These are phyloP conservation scores for Latrodectus elegans DNA, from an alignment of 2,888 invertebrate genomes.

Conservation along the genomic window DNA sequence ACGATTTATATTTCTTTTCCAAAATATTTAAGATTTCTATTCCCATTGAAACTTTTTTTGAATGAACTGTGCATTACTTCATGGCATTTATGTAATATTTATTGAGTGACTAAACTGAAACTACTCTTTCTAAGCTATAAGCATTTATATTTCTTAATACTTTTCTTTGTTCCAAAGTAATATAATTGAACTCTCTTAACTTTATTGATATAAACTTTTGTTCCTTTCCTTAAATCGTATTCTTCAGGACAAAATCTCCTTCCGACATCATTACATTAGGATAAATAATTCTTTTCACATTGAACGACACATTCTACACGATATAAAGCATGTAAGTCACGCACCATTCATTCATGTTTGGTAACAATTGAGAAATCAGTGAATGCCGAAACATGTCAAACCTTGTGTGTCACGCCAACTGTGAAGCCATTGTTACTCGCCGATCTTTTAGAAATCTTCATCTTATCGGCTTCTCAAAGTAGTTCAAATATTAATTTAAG, in stretches of 20 bases:
- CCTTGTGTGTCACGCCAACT: slow-evolving; percentile 5
- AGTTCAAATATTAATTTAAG: too few relatives aligned
- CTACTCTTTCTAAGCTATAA: too few relatives aligned
- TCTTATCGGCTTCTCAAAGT: too few relatives aligned
- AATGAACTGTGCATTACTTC: too few relatives aligned
- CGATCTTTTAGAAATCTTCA: too few relatives aligned
- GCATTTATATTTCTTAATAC: too few relatives aligned
- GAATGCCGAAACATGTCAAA: slow-evolving; percentile 23
- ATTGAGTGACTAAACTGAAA: too few relatives aligned
- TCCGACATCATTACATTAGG: slow-evolving; percentile 20
- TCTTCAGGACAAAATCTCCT: not conserved
- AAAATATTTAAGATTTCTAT: too few relatives aligned
- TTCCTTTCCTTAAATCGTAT: not conserved
- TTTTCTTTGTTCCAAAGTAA: too few relatives aligned
- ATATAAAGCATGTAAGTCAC: slow-evolving; percentile 39
- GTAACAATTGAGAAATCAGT: slow-evolving; percentile 20
- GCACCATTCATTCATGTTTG: slow-evolving; percentile 45
- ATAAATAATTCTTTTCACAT: slow-evolving; percentile 15
- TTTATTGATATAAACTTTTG: not conserved
- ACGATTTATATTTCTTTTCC: too few relatives aligned
- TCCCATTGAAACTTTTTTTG: too few relatives aligned
- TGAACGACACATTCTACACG: slow-evolving; percentile 6
- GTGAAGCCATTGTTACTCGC: not conserved
- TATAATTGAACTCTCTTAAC: not conserved
- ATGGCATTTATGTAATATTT: too few relatives aligned